A percentile compares a stretch with the other conserved stretches of the same genome.
phyloP scores from a whole-genome alignment of 1,140 invertebrate species.

The Mactra quadrangularis region DNA sequence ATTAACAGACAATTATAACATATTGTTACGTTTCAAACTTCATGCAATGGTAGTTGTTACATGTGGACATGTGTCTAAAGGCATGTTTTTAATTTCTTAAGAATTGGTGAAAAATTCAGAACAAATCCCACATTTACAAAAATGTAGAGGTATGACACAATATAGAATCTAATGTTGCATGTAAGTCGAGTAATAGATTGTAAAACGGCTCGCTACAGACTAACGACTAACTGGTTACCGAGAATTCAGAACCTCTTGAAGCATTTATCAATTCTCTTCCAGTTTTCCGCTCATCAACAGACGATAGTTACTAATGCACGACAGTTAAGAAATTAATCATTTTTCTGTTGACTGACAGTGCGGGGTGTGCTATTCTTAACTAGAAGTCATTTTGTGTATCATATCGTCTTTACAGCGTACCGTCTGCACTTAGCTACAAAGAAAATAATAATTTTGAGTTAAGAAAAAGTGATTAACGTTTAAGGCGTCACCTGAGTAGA shows the following conservation, averaged over 20 bases:
- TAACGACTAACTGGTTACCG: not conserved
- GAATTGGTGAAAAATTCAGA: too few species aligned
- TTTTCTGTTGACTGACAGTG: slow-evolving; percentile 32
- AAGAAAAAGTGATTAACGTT: slow-evolving; percentile 48
- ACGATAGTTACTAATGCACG: slow-evolving; percentile 20
- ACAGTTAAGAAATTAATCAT: slow-evolving; percentile 52
- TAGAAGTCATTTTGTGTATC: not conserved
- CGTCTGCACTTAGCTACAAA: slow-evolving; percentile 41
- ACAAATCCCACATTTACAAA: too few species aligned
- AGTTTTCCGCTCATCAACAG: slow-evolving; percentile 17
- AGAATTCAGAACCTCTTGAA: not conserved
- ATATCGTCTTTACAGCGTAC: slow-evolving; percentile 18
- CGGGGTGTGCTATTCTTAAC: not conserved
- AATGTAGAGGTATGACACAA: too few species aligned
- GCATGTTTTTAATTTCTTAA: too few species aligned
- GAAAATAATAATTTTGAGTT: slow-evolving; percentile 38
- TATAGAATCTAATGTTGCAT: too few species aligned
- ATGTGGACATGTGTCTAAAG: too few species aligned
- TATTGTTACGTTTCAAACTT: too few species aligned
- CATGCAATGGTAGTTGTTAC: too few species aligned
- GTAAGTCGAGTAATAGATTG: too few species aligned
- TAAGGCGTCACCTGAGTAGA: slow-evolving; percentile 47
- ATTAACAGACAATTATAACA: too few species aligned
- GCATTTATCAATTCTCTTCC: too few species aligned
- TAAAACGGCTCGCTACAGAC: too few species aligned